These are phyloP conservation scores for Epirrhoe tristata DNA, from an alignment of 2,888 invertebrate genomes.

Conservation along the genomic window DNA sequence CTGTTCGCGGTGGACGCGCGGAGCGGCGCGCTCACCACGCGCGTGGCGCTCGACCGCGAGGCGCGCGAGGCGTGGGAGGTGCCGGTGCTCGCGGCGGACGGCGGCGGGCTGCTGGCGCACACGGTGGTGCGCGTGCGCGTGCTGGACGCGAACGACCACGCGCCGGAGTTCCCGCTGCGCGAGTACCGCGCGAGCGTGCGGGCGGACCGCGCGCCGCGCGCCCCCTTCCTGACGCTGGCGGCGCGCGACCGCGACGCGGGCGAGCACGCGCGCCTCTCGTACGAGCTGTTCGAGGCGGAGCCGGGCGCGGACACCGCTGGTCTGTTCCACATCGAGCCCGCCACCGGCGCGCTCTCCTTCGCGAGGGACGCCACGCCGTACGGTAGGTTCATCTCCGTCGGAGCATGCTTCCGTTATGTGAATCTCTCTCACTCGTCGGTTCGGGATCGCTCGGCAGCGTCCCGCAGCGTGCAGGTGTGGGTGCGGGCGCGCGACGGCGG, in stretches of 20 bases:
- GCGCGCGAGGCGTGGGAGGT: conserved; percentile 84
- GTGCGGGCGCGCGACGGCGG: conserved; percentile 95
- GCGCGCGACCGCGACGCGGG: conserved; percentile 93
- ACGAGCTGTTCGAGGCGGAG: conserved; percentile 89
- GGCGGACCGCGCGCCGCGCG: conserved; percentile 67
- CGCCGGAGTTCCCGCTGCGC: conserved; percentile 90
- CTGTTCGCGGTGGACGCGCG: conserved; percentile 90
- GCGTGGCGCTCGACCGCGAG: conserved; percentile 91
- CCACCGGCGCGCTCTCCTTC: conserved; percentile 90
- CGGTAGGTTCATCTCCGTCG: conserved; percentile 52
- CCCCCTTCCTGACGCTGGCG: conserved; percentile 68
- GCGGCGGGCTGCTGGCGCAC: conserved; percentile 91
- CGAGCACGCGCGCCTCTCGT: conserved; percentile 89
- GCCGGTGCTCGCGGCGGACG: conserved; percentile 93
- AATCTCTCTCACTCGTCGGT: too few relatives aligned
- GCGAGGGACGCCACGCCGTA: conserved; percentile 85
- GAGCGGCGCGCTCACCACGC: conserved; percentile 89
- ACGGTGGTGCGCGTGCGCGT: conserved; percentile 92
- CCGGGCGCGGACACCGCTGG: conserved; percentile 87
- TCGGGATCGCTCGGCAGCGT: too few relatives aligned
- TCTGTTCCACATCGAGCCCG: conserved; percentile 90
- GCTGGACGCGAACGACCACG: conserved; percentile 93
- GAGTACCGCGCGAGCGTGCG: conserved; percentile 92
- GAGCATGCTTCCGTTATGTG: not conserved
- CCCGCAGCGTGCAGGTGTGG: conserved; percentile 94